Evolutionary conservation across 1,140 invertebrate genomes (phyloP), one percentile per base, ranked within the genome.

Genomic region (Sitobion miscanthi): DNA sequence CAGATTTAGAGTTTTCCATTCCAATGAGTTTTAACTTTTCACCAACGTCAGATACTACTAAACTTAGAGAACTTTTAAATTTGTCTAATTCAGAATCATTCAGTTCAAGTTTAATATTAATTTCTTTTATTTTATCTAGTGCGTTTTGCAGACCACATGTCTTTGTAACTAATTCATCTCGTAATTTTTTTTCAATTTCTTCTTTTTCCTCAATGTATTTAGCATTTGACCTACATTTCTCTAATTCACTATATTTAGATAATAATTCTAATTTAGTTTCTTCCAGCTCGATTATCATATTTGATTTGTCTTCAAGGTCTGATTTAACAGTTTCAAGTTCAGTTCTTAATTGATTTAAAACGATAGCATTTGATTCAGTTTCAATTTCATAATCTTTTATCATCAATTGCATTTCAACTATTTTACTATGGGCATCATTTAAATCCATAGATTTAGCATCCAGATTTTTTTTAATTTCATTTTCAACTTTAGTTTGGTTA

Each of bases 171-270:
- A 86, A 86, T 42, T 93, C n/a, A 57, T 83, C 30, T 86, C 25
- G n/a, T 54, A 93, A 54, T 21, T 85, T 35, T 21, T 93, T 57
- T 93, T 85, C 38, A 86, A 92, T 85, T 85, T 54, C 47, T 23
- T 47, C 25, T 11, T 92, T 83, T 82, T 85, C 21, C 21, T 93
- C 35, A 42, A 83, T 77, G 4, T 25, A 45, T 17, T 86, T 30
- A 38, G 8, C 23, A 83, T 54, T 85, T 54, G 42, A 85, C 14
- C 57, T 35, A 83, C 21, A 38, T 93, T 86, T 42, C 3, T 93
- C 77, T 86, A 93, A 42, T 17, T 93, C 82, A 25, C 20, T 54
- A 30, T 49, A 93, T 8, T 93, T 86, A 52, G 47, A 54, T 85
- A 57, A 57, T 54, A 93, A 54, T 20, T 93, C n/a, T 42, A 42